These are phyloP conservation scores for Catharus ustulatus DNA, from an alignment of 2,797 vertebrate species.

Conservation along the genomic window DNA sequence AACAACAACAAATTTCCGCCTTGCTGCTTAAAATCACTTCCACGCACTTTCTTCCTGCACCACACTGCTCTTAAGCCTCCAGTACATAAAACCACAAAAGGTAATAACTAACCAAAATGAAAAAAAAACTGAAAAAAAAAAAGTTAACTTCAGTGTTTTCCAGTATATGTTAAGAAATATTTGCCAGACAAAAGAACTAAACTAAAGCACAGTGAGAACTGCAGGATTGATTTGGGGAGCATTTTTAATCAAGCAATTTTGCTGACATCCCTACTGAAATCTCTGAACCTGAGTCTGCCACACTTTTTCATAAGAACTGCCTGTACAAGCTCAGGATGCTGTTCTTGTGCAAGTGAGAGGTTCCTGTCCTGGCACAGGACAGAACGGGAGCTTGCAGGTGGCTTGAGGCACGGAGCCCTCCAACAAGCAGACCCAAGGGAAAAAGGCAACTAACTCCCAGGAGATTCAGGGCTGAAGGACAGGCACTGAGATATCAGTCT, in stretches of 20 bases:
- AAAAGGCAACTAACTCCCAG: accelerated
- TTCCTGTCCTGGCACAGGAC: background rate
- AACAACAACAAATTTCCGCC: background rate
- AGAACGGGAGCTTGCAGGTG: accelerated
- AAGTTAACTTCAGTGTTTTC: accelerated
- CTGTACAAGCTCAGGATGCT: background rate
- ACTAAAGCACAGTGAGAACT: background rate
- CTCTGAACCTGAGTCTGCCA: background rate
- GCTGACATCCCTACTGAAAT: background rate
- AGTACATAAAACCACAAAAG: background rate
- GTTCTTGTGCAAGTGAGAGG: background rate
- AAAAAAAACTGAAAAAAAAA: background rate
- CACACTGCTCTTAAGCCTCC: background rate
- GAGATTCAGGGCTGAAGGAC: background rate
- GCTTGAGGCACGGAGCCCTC: background rate
- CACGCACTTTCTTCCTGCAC: background rate
- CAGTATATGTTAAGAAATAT: background rate
- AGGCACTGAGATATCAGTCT: background rate
- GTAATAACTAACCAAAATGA: background rate
- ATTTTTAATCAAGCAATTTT: background rate
- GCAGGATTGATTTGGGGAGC: background rate
- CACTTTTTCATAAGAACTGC: background rate
- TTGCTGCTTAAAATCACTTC: background rate
- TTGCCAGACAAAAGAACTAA: background rate
- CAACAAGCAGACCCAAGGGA: accelerated